Percentiles rank a stretch among this genome's conserved stretches.
phyloP scores from a whole-genome alignment of 2,113 vertebrate species.

The Podilymbus podiceps region DNA sequence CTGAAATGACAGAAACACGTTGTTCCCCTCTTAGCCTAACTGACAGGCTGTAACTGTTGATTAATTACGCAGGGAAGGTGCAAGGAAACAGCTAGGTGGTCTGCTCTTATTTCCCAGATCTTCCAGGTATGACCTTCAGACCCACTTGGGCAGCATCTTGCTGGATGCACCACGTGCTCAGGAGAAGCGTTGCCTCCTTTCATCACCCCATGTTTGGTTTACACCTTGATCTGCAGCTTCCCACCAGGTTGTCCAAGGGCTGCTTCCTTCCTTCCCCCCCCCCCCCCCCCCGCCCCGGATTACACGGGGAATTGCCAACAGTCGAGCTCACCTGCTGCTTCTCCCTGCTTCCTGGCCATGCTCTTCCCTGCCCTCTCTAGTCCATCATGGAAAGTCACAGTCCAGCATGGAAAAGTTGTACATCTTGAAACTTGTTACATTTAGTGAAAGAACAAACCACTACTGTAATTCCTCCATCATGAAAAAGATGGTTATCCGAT shows the following conservation, averaged over 20 bases:
- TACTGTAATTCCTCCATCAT: neutral
- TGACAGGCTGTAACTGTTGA: neutral
- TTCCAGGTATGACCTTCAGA: neutral
- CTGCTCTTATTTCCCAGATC: neutral
- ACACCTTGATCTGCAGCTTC: neutral
- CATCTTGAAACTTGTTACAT: neutral
- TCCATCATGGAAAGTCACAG: neutral
- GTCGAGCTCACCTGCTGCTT: neutral
- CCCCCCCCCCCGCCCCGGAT: neutral
- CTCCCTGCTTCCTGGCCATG: accelerated
- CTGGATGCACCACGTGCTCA: accelerated
- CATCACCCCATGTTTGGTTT: accelerated
- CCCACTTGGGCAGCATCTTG: neutral
- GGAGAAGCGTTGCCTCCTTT: neutral
- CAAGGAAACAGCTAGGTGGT: neutral
- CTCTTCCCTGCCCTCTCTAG: neutral
- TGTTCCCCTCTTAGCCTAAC: neutral
- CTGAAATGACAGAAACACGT: neutral
- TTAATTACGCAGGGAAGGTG: neutral
- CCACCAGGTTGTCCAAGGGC: accelerated
- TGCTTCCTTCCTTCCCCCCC: neutral
- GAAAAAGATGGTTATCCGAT: neutral
- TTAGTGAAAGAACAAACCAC: neutral
- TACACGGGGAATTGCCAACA: neutral
- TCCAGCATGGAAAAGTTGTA: accelerated